Percentiles rank a stretch among this genome's conserved stretches.
These are phyloP conservation scores for Himalopsyche japonica DNA, from an alignment of 2,888 invertebrate species.

Conservation along the genomic window DNA sequence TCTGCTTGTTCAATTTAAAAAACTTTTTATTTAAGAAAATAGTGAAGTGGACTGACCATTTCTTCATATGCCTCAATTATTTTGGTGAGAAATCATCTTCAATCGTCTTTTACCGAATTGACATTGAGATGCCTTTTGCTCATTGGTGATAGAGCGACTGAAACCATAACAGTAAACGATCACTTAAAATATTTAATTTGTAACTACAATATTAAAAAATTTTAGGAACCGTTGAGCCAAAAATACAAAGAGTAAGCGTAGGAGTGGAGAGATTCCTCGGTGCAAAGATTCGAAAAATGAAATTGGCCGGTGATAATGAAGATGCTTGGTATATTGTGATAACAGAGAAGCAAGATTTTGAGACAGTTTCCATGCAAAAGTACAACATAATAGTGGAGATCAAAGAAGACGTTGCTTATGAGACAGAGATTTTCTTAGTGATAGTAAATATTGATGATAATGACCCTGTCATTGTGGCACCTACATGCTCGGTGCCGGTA, in stretches of 20 bases:
- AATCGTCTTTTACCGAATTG: no score
- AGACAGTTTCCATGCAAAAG: constrained; percentile 51
- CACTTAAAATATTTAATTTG: no score
- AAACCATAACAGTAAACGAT: no score
- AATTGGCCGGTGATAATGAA: constrained; percentile 30
- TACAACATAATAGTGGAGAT: constrained; percentile 51
- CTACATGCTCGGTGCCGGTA: constrained; percentile 55
- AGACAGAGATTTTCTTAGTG: constrained; percentile 48
- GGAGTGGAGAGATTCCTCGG: constrained; percentile 47
- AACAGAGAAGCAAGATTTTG: constrained; percentile 59
- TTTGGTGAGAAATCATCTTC: no score
- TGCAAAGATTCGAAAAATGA: constrained; percentile 41
- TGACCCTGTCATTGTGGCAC: constrained; percentile 54
- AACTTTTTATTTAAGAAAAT: no score
- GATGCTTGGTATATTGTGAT: constrained; percentile 51
- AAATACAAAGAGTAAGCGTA: constrained; percentile 44
- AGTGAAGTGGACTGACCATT: no score
- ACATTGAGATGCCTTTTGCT: no score
- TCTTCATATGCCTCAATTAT: no score
- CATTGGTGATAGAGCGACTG: no score
- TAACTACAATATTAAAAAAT: not conserved
- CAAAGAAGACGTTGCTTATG: constrained; percentile 44
- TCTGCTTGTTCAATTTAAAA: no score
- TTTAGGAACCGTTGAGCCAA: constrained; percentile 42
- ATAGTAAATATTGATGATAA: constrained; percentile 62